phyloP scores from a whole-genome alignment of 2,113 vertebrate species.

The Daboia siamensis region DNA sequence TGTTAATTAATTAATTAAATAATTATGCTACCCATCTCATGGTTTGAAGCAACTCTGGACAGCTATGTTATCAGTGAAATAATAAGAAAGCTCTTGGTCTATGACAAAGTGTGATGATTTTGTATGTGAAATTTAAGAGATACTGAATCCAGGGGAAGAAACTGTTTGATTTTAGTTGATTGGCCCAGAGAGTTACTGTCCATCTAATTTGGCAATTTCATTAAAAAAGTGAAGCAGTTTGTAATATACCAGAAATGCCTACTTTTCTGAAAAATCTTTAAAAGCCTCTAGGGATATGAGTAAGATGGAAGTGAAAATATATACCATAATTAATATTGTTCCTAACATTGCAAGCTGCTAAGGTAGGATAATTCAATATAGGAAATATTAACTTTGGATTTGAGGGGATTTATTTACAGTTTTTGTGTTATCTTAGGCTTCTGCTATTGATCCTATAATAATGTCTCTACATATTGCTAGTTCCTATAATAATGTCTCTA shows the following conservation, averaged over 20 bases:
- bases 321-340: neutral
- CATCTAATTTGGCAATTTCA: neutral
- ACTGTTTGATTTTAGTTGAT: neutral
- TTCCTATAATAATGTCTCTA: neutral
- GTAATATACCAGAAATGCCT: neutral
- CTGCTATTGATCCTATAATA: neutral
- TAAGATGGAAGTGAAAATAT: neutral
- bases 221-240: neutral
- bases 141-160: neutral
- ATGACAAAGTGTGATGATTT: neutral
- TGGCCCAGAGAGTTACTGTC: no score
- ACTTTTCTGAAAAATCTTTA: neutral
- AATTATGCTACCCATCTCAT: neutral
- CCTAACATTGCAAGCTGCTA: neutral
- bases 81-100: neutral
- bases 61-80: neutral
- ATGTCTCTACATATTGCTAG: neutral
- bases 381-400: neutral
- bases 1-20: neutral
- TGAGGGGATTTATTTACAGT: neutral
- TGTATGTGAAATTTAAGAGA: neutral
- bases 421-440: neutral
- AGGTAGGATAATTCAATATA: neutral
- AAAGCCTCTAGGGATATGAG: neutral
- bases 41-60: neutral